Conservation (phyloP, 2,113 vertebrate genomes). For the Sterrhoptilus dennistouni region DNA sequence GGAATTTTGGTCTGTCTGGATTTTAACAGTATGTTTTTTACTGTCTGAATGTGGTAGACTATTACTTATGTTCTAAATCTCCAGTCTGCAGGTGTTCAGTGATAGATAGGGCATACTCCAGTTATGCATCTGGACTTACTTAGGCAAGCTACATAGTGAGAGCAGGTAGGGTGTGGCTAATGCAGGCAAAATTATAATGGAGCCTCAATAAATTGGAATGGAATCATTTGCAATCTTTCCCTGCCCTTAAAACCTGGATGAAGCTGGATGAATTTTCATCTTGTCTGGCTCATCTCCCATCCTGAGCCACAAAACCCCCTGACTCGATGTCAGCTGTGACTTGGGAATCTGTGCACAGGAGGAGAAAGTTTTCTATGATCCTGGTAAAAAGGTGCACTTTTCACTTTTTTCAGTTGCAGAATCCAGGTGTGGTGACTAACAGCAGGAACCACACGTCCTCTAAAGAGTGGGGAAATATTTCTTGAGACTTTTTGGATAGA, state of each 20-base stretch:
- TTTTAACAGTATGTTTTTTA: not conserved
- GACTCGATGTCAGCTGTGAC: not conserved
- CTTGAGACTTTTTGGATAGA: not conserved
- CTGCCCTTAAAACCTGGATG: not conserved
- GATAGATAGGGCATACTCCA: not conserved
- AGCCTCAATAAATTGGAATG: not conserved
- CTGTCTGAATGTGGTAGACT: not conserved
- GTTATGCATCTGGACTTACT: not conserved
- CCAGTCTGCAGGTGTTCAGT: not conserved
- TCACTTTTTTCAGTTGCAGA: not conserved
- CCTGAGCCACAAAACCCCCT: not conserved
- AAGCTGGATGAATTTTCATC: not conserved
- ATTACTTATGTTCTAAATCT: not conserved
- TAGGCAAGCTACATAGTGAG: not conserved
- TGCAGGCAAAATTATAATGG: not conserved
- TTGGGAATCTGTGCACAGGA: not conserved
- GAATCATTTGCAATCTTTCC: not conserved
- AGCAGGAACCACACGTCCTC: not conserved
- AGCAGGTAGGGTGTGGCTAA: not conserved
- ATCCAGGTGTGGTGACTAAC: fast-evolving
- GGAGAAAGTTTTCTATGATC: not conserved
- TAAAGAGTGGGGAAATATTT: not conserved
- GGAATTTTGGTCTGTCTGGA: not conserved
- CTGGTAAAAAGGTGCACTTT: not conserved
- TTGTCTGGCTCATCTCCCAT: not conserved